Base-by-base conservation (phyloP, 2,888 invertebrate species). In the Globia sparganii region DNA sequence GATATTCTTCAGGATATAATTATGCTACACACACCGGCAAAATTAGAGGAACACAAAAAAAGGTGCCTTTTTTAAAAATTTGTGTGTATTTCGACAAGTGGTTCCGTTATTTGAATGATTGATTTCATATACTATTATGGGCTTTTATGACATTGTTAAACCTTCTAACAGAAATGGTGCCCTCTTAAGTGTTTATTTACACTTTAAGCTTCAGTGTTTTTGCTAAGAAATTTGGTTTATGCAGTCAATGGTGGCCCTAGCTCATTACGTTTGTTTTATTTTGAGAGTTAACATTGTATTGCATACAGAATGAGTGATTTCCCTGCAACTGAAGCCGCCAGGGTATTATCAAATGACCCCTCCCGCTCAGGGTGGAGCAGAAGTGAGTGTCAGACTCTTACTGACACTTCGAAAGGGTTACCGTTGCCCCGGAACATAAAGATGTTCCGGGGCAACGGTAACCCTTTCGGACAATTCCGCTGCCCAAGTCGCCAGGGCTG, bases 261-360 rank as follows among this genome's bases (percentile, higher is more conserved):
- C 18, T 21, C 8, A 31, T 66, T 68, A 31, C 13, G 6, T 46
- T 66, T 13, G 4, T 6, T 53, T 28, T 56, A 18, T 40, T 58
- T 28, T 21, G 28, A 61, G 46, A 62, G 46, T 71, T 34, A 46
- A 71, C 46, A 71, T 71, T 61, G 71, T 61, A 62, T 56, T 72
- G 49, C 40, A 40, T 64, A 28, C 18, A 62, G 15, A 72, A 72
- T 56, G 25, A 72, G 56, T 72, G 64, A 56, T 72, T 65, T 64
- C 53, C 37, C 28, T 21, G 43, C 43, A 65, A 64, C 64, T 11
- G 43, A 46, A 46, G 43, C 28, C 28, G 65, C 43, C 65, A 46
- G 28, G 28, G 65, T n/a, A n/a, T n/a, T n/a, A n/a, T n/a, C n/a
- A n/a, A n/a, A n/a, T n/a, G n/a, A n/a, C n/a, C n/a, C n/a, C n/a